Base-by-base conservation (phyloP, 2,888 invertebrate species). In the Fragum sueziense region DNA sequence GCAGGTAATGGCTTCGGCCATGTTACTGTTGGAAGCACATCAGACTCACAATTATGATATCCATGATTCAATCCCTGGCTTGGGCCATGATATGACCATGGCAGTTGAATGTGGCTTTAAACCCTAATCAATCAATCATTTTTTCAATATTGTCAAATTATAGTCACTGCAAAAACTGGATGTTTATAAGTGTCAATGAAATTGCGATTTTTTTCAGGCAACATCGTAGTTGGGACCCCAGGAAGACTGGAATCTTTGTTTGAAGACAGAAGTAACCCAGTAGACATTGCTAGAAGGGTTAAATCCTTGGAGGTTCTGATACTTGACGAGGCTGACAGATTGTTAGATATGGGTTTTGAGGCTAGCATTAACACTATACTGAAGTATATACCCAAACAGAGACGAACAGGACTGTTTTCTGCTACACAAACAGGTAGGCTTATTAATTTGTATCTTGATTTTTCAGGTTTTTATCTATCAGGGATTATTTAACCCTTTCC, bases 321-420 rank as follows among this genome's bases (percentile, higher is more conserved):
- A 0, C 94, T 99, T 31, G 99, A 99, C 92, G 99, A 99, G 94
- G 99, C 99, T 0, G 99, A 99, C 93, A 95, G 97, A 61, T 94
- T 99, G 17, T 94, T 99, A 34, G 98, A 98, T 92, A 95, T 98
- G 83, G 99, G 99, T 1, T 99, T 99, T 93, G 96, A 96, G 87
- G 94, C 95, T 71, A 94, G 97, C 1, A 94, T 99, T 22, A 97
- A 97, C 86, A 96, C 96, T 22, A 99, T 99, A 87, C 94, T 99
- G 4, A 96, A 96, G 86, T 97, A 96, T 93, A 93, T 99, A 52
- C 99, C 99, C 0, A 96, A 98, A 47, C 97, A 98, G 91, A 95
- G 99, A 37, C 95, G 99, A 86, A 99, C 99, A 0, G 98, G 99
- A 0, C 94, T 99, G n/a, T 99, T 99, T 94, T 99, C 99, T 0